Percentiles rank a stretch among this genome's conserved stretches.
Evolutionary conservation across 1,140 invertebrate species (phyloP).

Genomic region (Zeugodacus cucurbitae): DNA sequence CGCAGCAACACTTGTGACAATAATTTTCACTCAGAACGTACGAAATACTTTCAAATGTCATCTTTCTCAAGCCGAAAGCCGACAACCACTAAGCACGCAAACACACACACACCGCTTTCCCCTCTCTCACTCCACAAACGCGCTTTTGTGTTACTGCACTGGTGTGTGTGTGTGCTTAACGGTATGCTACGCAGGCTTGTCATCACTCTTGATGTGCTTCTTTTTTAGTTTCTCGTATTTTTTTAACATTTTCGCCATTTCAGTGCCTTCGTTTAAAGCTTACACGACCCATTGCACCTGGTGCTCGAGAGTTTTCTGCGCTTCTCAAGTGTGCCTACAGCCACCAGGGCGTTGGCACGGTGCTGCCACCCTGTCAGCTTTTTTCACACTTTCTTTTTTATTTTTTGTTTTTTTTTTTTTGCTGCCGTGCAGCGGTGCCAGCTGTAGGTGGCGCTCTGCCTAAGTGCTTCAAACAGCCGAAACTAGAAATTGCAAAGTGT

Average conservation of each 20-base stretch:
- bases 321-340: not conserved
- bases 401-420: not conserved
- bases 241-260: not conserved
- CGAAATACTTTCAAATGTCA: slow-evolving; percentile 18
- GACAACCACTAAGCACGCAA: not conserved
- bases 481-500: slow-evolving; percentile 26
- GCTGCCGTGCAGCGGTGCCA: not conserved
- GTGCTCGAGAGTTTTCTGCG: slow-evolving; percentile 16
- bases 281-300: slow-evolving; percentile 9
- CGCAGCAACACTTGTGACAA: not conserved
- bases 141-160: not conserved
- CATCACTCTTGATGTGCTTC: not conserved
- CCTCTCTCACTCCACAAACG: too few species aligned
- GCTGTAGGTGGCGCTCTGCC: not conserved
- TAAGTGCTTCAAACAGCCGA: slow-evolving; percentile 21
- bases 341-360: not conserved
- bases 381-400: not conserved
- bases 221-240: not conserved
- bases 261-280: not conserved
- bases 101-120: not conserved
- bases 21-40: slow-evolving; percentile 26
- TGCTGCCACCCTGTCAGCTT: not conserved
- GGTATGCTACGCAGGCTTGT: not conserved
- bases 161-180: too few species aligned
- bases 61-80: slow-evolving; percentile 10